Evolutionary conservation across 1,140 invertebrate genomes (phyloP).

Genomic region (Polyergus mexicanus): DNA sequence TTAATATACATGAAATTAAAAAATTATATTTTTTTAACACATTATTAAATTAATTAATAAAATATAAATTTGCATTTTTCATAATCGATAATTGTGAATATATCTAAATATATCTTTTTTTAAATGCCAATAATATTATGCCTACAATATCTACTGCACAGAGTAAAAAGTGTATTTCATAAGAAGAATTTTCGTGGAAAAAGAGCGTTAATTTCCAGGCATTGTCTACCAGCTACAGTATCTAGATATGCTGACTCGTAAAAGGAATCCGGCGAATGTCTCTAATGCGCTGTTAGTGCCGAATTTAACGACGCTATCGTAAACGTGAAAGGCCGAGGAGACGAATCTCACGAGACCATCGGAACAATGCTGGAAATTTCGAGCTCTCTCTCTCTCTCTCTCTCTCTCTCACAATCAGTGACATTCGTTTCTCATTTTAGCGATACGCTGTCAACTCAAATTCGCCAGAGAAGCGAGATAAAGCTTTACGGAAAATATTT

Average conservation of each 20-base stretch:
- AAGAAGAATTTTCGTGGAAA: neutral
- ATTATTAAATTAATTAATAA: slow-evolving; percentile 19
- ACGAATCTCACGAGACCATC: slow-evolving; percentile 66
- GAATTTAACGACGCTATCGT: slow-evolving; percentile 73
- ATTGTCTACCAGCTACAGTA: slow-evolving; percentile 60
- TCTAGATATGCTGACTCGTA: slow-evolving; percentile 70
- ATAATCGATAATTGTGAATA: neutral
- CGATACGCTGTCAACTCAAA: slow-evolving; percentile 45
- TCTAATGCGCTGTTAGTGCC: slow-evolving; percentile 73
- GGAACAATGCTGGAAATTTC: slow-evolving; percentile 65
- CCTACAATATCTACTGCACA: neutral
- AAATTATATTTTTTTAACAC: neutral
- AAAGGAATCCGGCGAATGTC: slow-evolving; percentile 73
- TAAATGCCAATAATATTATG: neutral
- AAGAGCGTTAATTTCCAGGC: slow-evolving; percentile 66
- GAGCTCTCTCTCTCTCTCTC: neutral
- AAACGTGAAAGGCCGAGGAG: slow-evolving; percentile 60
- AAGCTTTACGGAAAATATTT: slow-evolving; percentile 2
- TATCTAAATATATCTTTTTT: neutral
- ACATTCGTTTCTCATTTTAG: slow-evolving; percentile 50
- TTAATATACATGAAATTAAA: neutral
- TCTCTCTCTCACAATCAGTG: too few species aligned
- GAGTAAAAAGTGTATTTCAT: neutral
- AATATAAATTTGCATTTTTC: neutral
- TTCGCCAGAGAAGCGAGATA: slow-evolving; percentile 44